Conservation (phyloP, 1,140 invertebrate species). For the Microplitis demolitor region DNA sequence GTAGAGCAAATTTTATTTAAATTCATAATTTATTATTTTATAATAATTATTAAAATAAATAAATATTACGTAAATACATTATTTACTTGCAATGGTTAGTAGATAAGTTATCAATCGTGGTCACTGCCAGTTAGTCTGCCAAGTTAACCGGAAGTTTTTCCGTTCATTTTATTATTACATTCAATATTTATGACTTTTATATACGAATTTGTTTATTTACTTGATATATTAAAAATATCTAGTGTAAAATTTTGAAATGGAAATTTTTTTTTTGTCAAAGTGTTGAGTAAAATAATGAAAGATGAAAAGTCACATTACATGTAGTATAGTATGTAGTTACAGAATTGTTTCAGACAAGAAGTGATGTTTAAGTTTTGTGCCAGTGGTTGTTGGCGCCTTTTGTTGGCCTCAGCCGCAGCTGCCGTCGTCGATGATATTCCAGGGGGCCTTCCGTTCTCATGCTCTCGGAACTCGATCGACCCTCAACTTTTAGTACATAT, state of each 20-base stretch:
- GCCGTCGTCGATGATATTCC: conserved; percentile 36
- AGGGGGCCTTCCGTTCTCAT: conserved; percentile 56
- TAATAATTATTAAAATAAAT: too few relatives aligned
- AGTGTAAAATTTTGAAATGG: too few relatives aligned
- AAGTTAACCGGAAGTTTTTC: background rate
- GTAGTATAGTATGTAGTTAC: background rate
- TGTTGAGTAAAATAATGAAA: too few relatives aligned
- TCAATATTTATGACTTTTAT: background rate
- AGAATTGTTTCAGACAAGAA: background rate
- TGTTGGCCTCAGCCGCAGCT: conserved; percentile 52
- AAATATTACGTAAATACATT: too few relatives aligned
- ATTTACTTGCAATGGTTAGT: background rate
- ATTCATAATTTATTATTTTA: too few relatives aligned
- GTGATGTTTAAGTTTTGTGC: background rate
- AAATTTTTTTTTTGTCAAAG: too few relatives aligned
- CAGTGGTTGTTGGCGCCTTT: conserved; percentile 36
- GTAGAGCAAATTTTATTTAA: too few relatives aligned
- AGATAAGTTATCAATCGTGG: conserved; percentile 2
- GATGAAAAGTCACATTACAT: too few relatives aligned
- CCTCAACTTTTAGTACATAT: conserved; percentile 33
- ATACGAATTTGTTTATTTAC: background rate
- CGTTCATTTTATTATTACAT: background rate
- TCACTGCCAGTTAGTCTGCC: background rate
- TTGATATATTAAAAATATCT: too few relatives aligned
- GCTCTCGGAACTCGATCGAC: conserved; percentile 53